Percentiles rank a stretch among this genome's conserved stretches.
Evolutionary conservation across 2,797 vertebrate genomes (phyloP).

Genomic region (Sebastes hubbsi): DNA sequence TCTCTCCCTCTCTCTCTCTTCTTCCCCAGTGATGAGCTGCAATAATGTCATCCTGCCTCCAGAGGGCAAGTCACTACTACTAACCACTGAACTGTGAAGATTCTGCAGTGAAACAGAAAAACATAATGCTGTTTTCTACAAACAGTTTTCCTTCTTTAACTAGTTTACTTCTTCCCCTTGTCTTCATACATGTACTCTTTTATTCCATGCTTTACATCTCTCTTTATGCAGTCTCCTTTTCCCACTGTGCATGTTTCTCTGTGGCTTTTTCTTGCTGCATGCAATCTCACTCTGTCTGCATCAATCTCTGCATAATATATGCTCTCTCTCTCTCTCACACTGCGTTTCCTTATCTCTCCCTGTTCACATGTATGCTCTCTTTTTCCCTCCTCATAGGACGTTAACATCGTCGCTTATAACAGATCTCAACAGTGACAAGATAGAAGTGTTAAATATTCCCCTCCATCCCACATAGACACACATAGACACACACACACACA

Average conservation of each 20-base stretch:
- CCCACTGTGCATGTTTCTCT: background rate
- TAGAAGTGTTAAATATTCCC: slow-evolving; percentile 3
- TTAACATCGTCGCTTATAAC: background rate
- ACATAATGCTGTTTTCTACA: background rate
- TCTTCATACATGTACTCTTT: background rate
- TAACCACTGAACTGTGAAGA: slow-evolving; percentile 42
- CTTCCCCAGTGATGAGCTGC: background rate
- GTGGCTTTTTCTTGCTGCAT: background rate
- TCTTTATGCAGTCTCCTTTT: background rate
- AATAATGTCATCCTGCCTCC: slow-evolving; percentile 20
- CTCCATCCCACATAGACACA: slow-evolving; percentile 12
- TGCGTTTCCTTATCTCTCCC: background rate
- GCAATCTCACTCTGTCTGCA: background rate
- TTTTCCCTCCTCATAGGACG: slow-evolving; percentile 10
- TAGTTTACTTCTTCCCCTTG: background rate
- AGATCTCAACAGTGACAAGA: slow-evolving; percentile 6
- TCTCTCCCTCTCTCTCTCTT: background rate
- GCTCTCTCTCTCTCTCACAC: background rate
- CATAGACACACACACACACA: slow-evolving; percentile 1
- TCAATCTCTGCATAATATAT: slow-evolving; percentile 10
- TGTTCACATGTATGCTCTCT: background rate
- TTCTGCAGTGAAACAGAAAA: slow-evolving; percentile 39
- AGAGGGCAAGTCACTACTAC: slow-evolving; percentile 50
- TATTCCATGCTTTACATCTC: background rate
- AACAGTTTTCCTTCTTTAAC: background rate